Conservation (phyloP, 2,113 vertebrate genomes). For the Bos javanicus region DNA sequence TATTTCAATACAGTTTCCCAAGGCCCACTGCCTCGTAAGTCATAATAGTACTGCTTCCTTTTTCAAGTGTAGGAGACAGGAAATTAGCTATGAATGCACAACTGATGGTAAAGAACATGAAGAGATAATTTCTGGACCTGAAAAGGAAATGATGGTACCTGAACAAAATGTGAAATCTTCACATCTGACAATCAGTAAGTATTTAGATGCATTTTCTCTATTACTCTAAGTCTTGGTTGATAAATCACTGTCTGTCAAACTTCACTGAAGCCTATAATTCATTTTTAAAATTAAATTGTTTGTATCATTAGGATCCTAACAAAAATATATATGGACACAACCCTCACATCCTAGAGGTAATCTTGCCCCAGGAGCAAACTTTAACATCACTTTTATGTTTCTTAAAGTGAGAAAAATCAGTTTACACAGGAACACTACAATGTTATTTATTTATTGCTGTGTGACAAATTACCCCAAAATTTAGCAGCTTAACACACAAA, state of each 20-base stretch:
- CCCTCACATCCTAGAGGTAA: background rate
- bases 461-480: background rate
- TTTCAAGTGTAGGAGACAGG: background rate
- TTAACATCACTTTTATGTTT: background rate
- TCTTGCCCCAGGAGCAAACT: background rate
- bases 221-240: background rate
- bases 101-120: background rate
- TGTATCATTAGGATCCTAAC: background rate
- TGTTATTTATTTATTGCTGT: background rate
- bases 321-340: background rate
- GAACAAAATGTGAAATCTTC: background rate
- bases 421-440: background rate
- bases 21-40: background rate
- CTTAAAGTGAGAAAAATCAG: background rate
- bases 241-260: background rate
- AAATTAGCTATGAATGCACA: background rate
- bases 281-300: background rate
- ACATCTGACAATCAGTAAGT: background rate
- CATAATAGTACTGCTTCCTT: background rate
- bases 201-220: background rate
- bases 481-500: background rate
- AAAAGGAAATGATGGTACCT: background rate
- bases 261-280: background rate
- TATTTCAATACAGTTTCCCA: background rate
- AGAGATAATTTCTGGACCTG: background rate